Evolutionary conservation across 2,888 invertebrate species (phyloP), one percentile per base, ranked within the genome.

Genomic region (Troides helena): DNA sequence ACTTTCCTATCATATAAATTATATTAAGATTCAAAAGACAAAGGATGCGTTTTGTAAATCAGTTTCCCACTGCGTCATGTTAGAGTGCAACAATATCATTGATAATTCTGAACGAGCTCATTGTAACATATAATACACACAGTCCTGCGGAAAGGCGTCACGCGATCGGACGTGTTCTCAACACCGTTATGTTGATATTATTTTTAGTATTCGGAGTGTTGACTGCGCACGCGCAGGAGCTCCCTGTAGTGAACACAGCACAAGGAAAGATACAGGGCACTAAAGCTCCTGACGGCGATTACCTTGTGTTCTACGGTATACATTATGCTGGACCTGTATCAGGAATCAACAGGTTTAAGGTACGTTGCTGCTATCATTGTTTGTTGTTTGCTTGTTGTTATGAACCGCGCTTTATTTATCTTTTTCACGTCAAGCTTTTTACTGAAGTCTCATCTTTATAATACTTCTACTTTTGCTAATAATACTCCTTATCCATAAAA

Each of bases 341-440:
- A 4, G 85, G 87, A 2, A 76, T 72, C 1, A 86, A 87, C 72
- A 78, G 87, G 72, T 87, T 84, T 76, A 88, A 86, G 84, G 87
- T 87, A 76, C 6, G 30, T 23, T 46, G 14, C 14, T 46, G 46
- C 10, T 1, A 10, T 39, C 39, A 0, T 39, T 39, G 0, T 1
- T 8, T 39, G 7, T 4, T 39, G 39, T 8, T 39, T 8, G 10
- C 39, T 39, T 39, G 39, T 39, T 39, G 0, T 46, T 46, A 1
- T 46, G 46, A 46, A 46, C 1, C 14, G 46, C 46, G 46, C 46
- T 30, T 30, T 30, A 30, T 30, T 30, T 30, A 30, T 30, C 14
- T 46, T 46, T 46, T 46, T 46, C 2, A 12, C 14, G 46, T 4
- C 46, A 46, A 46, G 1, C 46, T 46, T 4, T 46, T 46, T 46